These are phyloP conservation scores for Cephus rjabovi DNA, from an alignment of 2,888 invertebrate genomes.

Conservation along the genomic window DNA sequence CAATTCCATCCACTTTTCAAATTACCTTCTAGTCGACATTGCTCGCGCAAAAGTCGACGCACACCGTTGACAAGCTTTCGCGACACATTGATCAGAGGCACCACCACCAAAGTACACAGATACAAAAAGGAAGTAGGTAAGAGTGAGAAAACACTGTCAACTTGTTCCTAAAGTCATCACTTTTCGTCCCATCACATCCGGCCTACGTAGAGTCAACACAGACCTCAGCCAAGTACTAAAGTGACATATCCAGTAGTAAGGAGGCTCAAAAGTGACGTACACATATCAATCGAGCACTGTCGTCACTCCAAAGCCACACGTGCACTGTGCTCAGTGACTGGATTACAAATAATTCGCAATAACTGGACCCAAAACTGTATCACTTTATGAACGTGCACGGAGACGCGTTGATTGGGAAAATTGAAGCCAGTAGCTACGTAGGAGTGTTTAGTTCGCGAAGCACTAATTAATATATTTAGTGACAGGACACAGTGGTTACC, in stretches of 20 bases:
- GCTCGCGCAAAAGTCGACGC: conserved; percentile 16
- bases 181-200: background rate
- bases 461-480: background rate
- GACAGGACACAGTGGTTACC: conserved; percentile 41
- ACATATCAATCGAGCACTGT: background rate
- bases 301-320: background rate
- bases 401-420: background rate
- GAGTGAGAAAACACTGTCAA: background rate
- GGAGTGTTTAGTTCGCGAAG: background rate
- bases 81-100: background rate
- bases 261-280: background rate
- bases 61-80: background rate
- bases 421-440: background rate
- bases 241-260: background rate
- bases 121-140: background rate
- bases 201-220: background rate
- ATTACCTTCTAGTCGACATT: conserved; percentile 42
- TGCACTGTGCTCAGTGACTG: background rate
- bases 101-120: background rate
- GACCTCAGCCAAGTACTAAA: background rate
- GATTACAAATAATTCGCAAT: background rate
- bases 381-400: background rate
- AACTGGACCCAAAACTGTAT: background rate
- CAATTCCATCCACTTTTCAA: conserved; percentile 14
- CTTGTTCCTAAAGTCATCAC: background rate